phyloP scores from a whole-genome alignment of 2,888 invertebrate genomes.

The Meliscaeva auricollis region DNA sequence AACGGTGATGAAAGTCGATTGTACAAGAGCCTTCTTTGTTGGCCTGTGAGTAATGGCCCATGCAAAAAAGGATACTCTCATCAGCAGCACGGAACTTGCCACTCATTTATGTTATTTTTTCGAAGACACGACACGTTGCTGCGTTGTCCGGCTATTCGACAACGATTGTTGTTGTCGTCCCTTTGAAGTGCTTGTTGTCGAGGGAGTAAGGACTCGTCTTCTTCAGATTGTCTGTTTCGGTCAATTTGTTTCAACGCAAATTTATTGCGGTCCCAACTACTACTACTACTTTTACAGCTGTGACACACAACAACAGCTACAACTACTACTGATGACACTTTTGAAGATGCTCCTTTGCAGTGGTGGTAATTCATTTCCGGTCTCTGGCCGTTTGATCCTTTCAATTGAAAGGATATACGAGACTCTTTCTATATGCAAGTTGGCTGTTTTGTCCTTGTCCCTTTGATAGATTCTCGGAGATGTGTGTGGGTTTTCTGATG shows the following conservation, averaged over 20 bases:
- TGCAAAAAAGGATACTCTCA: constrained; percentile 67
- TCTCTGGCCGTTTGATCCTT: constrained; percentile 64
- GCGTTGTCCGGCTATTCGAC: constrained; percentile 29
- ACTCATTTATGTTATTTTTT: constrained; percentile 62
- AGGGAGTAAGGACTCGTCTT: background rate
- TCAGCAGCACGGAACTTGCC: constrained; percentile 63
- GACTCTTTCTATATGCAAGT: constrained; percentile 10
- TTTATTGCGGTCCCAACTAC: constrained; percentile 62
- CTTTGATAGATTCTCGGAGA: background rate
- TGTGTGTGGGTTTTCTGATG: constrained; percentile 13
- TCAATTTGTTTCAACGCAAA: constrained; percentile 63
- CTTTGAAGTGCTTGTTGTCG: constrained; percentile 25
- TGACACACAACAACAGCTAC: constrained; percentile 42
- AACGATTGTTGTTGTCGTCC: constrained; percentile 17
- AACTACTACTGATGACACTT: constrained; percentile 46
- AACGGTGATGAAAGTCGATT: constrained; percentile 46
- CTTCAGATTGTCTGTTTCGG: constrained; percentile 53
- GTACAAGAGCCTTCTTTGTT: background rate
- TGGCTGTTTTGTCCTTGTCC: constrained; percentile 15
- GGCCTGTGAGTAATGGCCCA: constrained; percentile 69
- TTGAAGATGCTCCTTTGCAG: constrained; percentile 62
- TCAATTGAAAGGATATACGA: constrained; percentile 62
- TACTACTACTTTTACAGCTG: constrained; percentile 5
- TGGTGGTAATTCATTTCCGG: constrained; percentile 73
- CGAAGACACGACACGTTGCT: constrained; percentile 41